phyloP scores from a whole-genome alignment of 2,113 vertebrate species.

The Halichoeres trimaculatus region DNA sequence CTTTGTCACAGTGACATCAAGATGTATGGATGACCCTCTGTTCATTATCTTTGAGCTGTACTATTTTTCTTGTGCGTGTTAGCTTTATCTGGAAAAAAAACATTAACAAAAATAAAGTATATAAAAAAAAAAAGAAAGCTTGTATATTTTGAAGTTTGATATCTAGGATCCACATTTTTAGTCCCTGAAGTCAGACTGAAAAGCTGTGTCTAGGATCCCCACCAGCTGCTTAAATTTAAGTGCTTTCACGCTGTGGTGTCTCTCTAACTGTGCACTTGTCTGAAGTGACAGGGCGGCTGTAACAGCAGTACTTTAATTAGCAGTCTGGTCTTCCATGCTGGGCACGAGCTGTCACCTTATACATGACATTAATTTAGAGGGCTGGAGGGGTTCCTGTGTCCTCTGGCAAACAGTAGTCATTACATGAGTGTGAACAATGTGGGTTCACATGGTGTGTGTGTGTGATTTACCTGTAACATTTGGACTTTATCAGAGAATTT shows the following conservation, averaged over 20 bases:
- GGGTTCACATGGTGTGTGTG: conserved; percentile 11
- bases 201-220: not conserved
- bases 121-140: too few species aligned
- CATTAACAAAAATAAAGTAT: too few species aligned
- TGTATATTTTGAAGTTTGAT: too few species aligned
- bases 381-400: conserved; percentile 28
- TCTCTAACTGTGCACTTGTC: not conserved
- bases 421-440: conserved; percentile 10
- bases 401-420: conserved; percentile 36
- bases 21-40: too few species aligned
- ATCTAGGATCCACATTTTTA: too few species aligned
- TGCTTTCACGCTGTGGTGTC: conserved; percentile 5
- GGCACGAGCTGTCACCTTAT: conserved; percentile 41
- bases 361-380: conserved; percentile 57
- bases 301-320: conserved; percentile 53
- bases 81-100: too few species aligned
- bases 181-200: too few species aligned
- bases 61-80: too few species aligned
- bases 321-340: conserved; percentile 47
- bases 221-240: not conserved
- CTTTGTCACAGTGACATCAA: too few species aligned
- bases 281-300: conserved; percentile 16
- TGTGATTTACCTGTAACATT: not conserved
- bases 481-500: conserved; percentile 11
- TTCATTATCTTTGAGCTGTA: too few species aligned